Percentiles rank a stretch among this genome's conserved stretches.
These are phyloP conservation scores for Lasiurus cinereus DNA, from an alignment of 2,113 vertebrate species.

Conservation along the genomic window DNA sequence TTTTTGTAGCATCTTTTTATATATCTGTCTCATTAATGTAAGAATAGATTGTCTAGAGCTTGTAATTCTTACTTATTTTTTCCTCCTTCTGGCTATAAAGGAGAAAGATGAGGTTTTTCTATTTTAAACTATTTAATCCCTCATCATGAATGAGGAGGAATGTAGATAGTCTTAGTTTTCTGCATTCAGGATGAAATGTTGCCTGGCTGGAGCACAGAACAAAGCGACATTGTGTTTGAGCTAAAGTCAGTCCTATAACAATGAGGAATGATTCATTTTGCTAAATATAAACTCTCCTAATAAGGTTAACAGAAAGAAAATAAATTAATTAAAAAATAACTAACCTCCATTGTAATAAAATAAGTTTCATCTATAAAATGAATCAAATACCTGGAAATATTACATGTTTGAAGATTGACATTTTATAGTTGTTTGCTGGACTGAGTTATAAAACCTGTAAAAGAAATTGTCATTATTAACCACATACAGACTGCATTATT, in stretches of 20 bases:
- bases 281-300: background rate
- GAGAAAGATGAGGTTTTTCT: background rate
- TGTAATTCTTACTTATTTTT: background rate
- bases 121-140: background rate
- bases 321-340: background rate
- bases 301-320: background rate
- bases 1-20: slow-evolving; percentile 28
- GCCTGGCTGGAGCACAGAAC: background rate
- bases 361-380: background rate
- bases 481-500: slow-evolving; percentile 26
- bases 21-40: slow-evolving; percentile 16
- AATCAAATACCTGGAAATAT: slow-evolving; percentile 14
- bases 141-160: background rate
- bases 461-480: slow-evolving; percentile 67
- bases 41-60: background rate
- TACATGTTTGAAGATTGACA: background rate
- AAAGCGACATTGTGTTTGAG: background rate
- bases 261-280: background rate
- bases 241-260: background rate
- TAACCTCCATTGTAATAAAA: background rate
- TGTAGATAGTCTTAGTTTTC: background rate
- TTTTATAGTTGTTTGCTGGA: slow-evolving; percentile 17
- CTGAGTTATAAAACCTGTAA: slow-evolving; percentile 33
- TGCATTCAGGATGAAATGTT: background rate
- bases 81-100: background rate